Base-by-base conservation (phyloP, 2,797 vertebrate genomes). In the Tympanoctomys barrerae region DNA sequence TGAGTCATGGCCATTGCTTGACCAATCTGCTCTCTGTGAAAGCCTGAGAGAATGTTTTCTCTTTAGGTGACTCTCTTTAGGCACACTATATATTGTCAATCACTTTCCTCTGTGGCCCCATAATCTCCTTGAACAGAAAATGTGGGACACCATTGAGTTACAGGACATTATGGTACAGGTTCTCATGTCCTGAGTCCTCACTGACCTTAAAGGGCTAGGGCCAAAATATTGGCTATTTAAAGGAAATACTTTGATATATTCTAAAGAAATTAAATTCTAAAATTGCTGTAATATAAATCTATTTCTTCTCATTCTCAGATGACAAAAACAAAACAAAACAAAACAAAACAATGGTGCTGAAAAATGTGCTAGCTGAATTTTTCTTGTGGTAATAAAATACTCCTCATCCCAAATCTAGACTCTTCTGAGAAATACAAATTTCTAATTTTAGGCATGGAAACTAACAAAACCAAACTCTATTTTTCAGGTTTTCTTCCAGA, bases 351-450 rank as follows among this genome's bases (percentile, higher is more conserved):
- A 16, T 22, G 14, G 19, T 61, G 52, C 42, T 75, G 31, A 88
- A 94, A 87, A 80, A 77, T 57, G 18, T 42, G 66, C 52, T 75
- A 13, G 24, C 22, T 70, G 7, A 22, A 46, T 19, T 54, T 95
- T 62, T 73, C 83, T 81, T 88, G 22, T 22, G 13, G 68, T 21
- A 16, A 2, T 61, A 68, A 31, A 24, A 2, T 22, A 31, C 12
- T 83, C 62, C 39, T 39, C 61, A 1, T n/a, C 11, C 36, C 24
- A 82, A 36, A n/a, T 75, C 46, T 64, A 54, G 52, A 64, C 0
- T n/a, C 22, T 71, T 92, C 64, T 92, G 73, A 94, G 54, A 94
- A 62, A 94, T 21, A 96, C 18, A 86, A 64, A 92, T 36, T 54
- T 19, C 52, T 52, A 49, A 13, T 68, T 66, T 82, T 26, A 88